Base-by-base conservation (phyloP, 23 tunicate species). In the Styela clava region DNA sequence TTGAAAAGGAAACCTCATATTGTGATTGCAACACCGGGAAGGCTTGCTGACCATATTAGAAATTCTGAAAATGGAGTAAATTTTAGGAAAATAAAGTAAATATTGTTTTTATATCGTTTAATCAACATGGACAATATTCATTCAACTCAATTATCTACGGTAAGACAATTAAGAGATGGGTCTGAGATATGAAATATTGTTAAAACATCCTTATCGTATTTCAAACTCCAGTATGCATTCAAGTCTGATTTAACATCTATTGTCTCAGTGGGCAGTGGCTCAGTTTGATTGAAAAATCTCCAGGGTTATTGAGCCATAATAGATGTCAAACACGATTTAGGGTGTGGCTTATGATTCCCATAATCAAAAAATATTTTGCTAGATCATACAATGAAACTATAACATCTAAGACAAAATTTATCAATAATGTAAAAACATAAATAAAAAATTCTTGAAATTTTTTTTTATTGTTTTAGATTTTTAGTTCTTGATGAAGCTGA, bases 401-500 rank as follows among this genome's bases (percentile, higher is more conserved):
- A n/a, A n/a, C n/a, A n/a, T n/a, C n/a, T n/a, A n/a, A n/a, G n/a
- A n/a, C n/a, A n/a, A n/a, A n/a, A n/a, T n/a, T n/a, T n/a, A n/a
- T n/a, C n/a, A n/a, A n/a, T n/a, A n/a, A n/a, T n/a, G n/a, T n/a
- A n/a, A n/a, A n/a, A n/a, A n/a, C n/a, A n/a, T n/a, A n/a, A n/a
- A n/a, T n/a, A n/a, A n/a, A n/a, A n/a, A n/a, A n/a, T n/a, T n/a
- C n/a, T n/a, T n/a, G n/a, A n/a, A n/a, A n/a, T n/a, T n/a, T n/a
- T n/a, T n/a, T n/a, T n/a, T n/a, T n/a, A n/a, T 21, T 31, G 78
- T 28, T 69, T 71, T 29, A 91, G 96, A 56, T 91, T 91, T 81
- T 71, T 96, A 19, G 91, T 96, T 62, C 69, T 96, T 67, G 99
- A 96, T 85, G 99, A 96, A 67, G 99, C 99, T 9, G 99, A 96